Evolutionary conservation across 2,113 vertebrate species (phyloP), one percentile per base, ranked within the genome.

Genomic region (Eira barbara): DNA sequence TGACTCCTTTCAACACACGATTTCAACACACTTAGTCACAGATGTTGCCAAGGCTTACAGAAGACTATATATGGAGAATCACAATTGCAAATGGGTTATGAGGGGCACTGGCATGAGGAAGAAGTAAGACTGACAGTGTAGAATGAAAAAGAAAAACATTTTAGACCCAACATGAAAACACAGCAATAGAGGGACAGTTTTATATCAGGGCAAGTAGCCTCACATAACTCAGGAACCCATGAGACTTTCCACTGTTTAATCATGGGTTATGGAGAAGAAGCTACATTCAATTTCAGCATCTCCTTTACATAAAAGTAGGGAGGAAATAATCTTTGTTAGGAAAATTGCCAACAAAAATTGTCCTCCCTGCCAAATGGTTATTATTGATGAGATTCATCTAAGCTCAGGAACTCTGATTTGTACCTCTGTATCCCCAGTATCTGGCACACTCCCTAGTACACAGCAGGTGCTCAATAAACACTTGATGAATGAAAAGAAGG

Each of bases 111-210:
- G 17, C 42, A 73, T 96, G 71, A 86, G 21, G 61, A 87, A 92
- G 49, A 94, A 76, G 74, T 57, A 45, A 81, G 69, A 15, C 17
- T 47, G 29, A 74, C 7, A 57, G n/a, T 25, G 17, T 85, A 42
- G 61, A 23, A 84, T 76, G 45, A 69, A 91, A 96, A 95, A 94
- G 73, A 80, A 88, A 89, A 80, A 29, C 69, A 61, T 20, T 69
- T 15, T 79, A 63, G 52, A 82, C 4, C 7, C 67, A 80, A 39
- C 5, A 45, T 21, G 34, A 42, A 84, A 79, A 55, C 36, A 88
- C 0, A 90, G 13, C 17, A 86, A 67, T 55, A 55, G 34, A 91
- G 23, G 52, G 57, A 59, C 14, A 23, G 61, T 90, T 92, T 55
- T 61, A 67, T 76, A 36, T 86, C 55, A 89, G 82, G 69, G 18